Base-by-base conservation (phyloP, 2,113 vertebrate species). In the Barnardius zonarius region DNA sequence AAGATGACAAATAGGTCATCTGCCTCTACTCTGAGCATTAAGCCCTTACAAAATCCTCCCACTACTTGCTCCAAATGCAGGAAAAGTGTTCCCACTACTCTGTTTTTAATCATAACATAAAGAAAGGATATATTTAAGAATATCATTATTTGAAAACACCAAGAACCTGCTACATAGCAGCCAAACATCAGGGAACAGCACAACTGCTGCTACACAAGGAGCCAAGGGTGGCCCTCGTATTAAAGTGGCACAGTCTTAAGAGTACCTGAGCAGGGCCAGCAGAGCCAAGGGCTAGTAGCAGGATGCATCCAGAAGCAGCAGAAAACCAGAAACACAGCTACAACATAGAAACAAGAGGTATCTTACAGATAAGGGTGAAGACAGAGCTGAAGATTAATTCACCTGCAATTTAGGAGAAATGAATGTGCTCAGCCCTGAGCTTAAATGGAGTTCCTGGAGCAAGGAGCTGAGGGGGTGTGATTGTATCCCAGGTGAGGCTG, bases 341-440 rank as follows among this genome's bases (percentile, higher is more conserved):
- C 1, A 66, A 0, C 2, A 4, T 0, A 39, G 2, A 49, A 3
- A 0, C 1, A 74, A 55, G 0, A 9, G 5, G 0, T 1, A 63
- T 8, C 30, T 1, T 5, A 35, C 3, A 64, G 0, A 0, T 2
- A 78, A 2, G 16, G 3, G 1, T 16, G 4, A 52, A 52, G 2
- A 2, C 4, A 67, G 1, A 0, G 1, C 18, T 13, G 0, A 59
- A 7, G 0, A 13, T 5, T 17, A 4, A 2, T 2, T 6, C 1
- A 0, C 2, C 3, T 5, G 0, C 1, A 2, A 6, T 1, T 55
- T 16, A 5, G 0, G 0, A 0, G 0, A 11, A 44, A 1, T 0
- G 0, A 2, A 3, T 0, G 0, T 9, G 4, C 6, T 49, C 39
- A 46, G 17, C 24, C 35, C 52, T 64, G 62, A 73, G 22, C 11